phyloP scores from a whole-genome alignment of 2,888 invertebrate genomes.

The Apamea monoglypha region DNA sequence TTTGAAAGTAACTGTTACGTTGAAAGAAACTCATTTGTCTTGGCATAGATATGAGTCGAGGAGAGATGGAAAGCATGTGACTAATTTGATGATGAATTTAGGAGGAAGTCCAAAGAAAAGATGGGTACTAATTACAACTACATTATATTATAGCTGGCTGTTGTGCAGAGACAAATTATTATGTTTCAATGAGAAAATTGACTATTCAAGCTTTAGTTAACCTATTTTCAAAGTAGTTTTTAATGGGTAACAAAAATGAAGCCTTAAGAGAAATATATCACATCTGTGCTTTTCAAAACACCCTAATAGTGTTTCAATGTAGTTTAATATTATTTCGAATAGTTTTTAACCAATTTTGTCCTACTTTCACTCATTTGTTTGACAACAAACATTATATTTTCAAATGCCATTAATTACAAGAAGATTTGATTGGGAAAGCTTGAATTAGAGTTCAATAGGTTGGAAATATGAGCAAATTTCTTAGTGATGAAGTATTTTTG shows the following conservation, averaged over 20 bases:
- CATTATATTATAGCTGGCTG: neutral
- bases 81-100: neutral
- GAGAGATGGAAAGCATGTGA: neutral
- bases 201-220: neutral
- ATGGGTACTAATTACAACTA: neutral
- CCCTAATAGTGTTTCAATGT: neutral
- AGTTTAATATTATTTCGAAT: neutral
- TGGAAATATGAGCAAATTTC: neutral
- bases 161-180: too few relatives aligned
- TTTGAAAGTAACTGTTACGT: neutral
- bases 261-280: neutral
- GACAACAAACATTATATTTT: constrained; percentile 64
- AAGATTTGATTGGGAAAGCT: neutral
- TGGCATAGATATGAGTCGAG: too few relatives aligned
- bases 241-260: neutral
- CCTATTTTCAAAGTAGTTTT: constrained; percentile 20
- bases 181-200: neutral
- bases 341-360: neutral
- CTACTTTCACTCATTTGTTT: constrained; percentile 59
- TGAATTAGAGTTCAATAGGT: neutral
- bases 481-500: neutral
- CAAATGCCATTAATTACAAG: constrained; percentile 19
- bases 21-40: neutral
- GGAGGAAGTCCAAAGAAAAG: neutral
- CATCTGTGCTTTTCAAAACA: neutral